These are phyloP conservation scores for Drosophila varians DNA, from an alignment of 1,140 invertebrate genomes.

Conservation along the genomic window DNA sequence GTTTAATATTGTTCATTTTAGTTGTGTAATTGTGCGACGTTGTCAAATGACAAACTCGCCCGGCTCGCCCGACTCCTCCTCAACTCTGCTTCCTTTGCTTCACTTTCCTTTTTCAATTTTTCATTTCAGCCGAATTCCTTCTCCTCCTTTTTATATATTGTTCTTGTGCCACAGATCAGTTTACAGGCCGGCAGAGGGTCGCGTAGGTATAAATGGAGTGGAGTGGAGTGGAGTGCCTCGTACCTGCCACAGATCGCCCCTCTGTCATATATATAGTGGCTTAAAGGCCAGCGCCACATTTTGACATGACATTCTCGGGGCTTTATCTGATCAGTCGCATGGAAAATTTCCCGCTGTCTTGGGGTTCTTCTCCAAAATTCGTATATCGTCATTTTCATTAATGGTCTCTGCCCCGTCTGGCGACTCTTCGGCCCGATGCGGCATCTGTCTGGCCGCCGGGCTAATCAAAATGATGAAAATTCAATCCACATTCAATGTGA, in stretches of 20 bases:
- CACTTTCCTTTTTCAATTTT: slow-evolving; percentile 74
- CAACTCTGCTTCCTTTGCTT: slow-evolving; percentile 44
- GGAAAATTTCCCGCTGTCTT: slow-evolving; percentile 57
- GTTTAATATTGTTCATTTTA: slow-evolving; percentile 81
- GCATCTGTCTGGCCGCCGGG: slow-evolving; percentile 49
- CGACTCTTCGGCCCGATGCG: slow-evolving; percentile 47
- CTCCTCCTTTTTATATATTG: slow-evolving; percentile 44
- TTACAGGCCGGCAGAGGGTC: slow-evolving; percentile 55
- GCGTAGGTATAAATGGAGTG: slow-evolving; percentile 34
- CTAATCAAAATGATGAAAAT: slow-evolving; percentile 78
- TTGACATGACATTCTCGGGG: slow-evolving; percentile 73
- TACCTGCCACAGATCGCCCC: slow-evolving; percentile 37
- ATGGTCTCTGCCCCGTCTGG: slow-evolving; percentile 33
- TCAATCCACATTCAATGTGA: slow-evolving; percentile 51
- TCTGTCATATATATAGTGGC: slow-evolving; percentile 72
- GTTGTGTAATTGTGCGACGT: slow-evolving; percentile 78
- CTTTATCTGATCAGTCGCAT: slow-evolving; percentile 77
- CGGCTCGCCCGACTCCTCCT: slow-evolving; percentile 30
- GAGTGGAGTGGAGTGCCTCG: slow-evolving; percentile 1
- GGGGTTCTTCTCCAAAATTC: slow-evolving; percentile 20
- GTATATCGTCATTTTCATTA: slow-evolving; percentile 68
- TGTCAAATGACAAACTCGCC: slow-evolving; percentile 50
- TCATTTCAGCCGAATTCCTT: slow-evolving; percentile 54
- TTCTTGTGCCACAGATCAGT: slow-evolving; percentile 62
- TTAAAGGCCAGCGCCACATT: slow-evolving; percentile 62